Conservation (phyloP, 2,888 invertebrate species). For the Panopea generosa region DNA sequence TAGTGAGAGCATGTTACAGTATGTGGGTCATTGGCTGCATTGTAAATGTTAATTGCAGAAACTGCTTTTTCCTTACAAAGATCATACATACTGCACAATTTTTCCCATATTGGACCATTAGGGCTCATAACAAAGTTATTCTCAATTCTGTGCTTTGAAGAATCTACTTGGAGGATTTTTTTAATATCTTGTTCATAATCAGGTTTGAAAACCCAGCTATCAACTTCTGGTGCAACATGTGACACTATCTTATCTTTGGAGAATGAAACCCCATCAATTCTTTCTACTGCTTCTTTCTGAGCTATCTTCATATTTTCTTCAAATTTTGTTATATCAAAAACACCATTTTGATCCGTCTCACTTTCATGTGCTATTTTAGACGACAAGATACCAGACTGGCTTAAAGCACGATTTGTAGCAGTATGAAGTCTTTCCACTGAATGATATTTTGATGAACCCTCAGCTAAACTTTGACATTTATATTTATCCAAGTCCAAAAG, state of each 20-base stretch:
- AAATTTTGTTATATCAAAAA: constrained; percentile 24
- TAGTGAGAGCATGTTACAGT: no score
- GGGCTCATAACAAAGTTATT: constrained; percentile 36
- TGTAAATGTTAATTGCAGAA: no score
- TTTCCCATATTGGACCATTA: constrained; percentile 13
- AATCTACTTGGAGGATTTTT: no score
- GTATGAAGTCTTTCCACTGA: constrained; percentile 29
- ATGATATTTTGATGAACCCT: constrained; percentile 34
- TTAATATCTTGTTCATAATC: neutral
- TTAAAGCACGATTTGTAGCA: constrained; percentile 26
- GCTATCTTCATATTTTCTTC: constrained; percentile 26
- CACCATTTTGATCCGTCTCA: constrained; percentile 14
- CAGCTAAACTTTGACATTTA: constrained; percentile 15
- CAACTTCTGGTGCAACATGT: constrained; percentile 5
- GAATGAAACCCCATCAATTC: constrained; percentile 27
- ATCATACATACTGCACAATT: no score
- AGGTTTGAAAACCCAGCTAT: constrained; percentile 26
- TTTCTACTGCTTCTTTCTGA: constrained; percentile 19
- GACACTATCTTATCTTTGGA: constrained; percentile 5
- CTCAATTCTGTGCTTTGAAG: constrained; percentile 6
- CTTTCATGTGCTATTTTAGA: constrained; percentile 15
- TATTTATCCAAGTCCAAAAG: constrained; percentile 15
- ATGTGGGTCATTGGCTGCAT: no score
- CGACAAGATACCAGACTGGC: constrained; percentile 14
- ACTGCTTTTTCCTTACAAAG: no score